Evolutionary conservation across 2,888 invertebrate genomes (phyloP), one percentile per base, ranked within the genome.

Genomic region (Sisyra terminalis): DNA sequence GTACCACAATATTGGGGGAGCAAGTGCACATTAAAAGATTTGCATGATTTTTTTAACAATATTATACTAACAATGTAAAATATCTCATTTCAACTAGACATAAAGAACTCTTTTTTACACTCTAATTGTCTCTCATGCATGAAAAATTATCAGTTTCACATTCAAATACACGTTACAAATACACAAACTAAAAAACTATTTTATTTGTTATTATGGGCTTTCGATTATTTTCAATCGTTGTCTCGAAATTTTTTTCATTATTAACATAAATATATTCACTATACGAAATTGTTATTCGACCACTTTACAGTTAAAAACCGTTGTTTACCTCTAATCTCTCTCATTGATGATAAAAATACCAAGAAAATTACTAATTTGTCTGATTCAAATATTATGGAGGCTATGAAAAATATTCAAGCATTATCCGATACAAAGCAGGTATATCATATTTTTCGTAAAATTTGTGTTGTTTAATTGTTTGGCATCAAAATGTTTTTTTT

Each of bases 381-480:
- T 55, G 52, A 63, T 49, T 56, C 65, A 61, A 57, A 56, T 44
- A 53, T 65, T 51, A 53, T 54, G 35, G 49, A 57, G 38, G 62
- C 65, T 35, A 59, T 65, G 44, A 56, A 63, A 42, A 59, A 70
- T 46, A 61, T 70, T 39, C 52, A 64, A 46, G 56, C 69, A 42
- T 52, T 74, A 15, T 54, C 58, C 3, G 60, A 65, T 47, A 64
- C 67, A 3, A 65, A 69, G 53, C 64, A 69, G 58, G 63, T 60
- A 57, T 50, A 47, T 46, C 52, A 40, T 43, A 30, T 45, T 13
- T 35, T 29, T 58, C 57, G 38, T 47, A 18, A 24, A 50, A 50
- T 45, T 40, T 40, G 18, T 40, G 13, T 43, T 46, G 42, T 42
- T 37, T 13, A 29, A 43, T 40, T 46, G 37, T 37, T 32, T 24